These are phyloP conservation scores for Odontothrips loti DNA, from an alignment of 2,888 invertebrate species.

Conservation along the genomic window DNA sequence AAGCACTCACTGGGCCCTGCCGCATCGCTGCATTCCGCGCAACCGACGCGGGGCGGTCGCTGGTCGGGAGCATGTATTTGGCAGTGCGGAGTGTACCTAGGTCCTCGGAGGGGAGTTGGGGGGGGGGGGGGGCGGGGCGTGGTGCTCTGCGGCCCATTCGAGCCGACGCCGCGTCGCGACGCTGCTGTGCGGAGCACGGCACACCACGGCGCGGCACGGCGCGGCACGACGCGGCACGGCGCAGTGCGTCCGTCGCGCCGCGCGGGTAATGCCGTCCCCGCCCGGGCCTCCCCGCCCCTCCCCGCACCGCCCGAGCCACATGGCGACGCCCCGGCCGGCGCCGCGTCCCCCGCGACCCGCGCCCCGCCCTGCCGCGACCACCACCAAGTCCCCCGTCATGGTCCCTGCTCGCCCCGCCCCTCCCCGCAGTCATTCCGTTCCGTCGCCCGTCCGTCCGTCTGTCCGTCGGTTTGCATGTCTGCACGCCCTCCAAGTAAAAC, in stretches of 20 bases:
- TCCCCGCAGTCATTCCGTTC: background rate
- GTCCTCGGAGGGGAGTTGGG: too few species aligned
- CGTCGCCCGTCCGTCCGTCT: background rate
- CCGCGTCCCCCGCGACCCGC: constrained; percentile 42
- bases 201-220: constrained; percentile 40
- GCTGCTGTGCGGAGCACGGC: constrained; percentile 40
- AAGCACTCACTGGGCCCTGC: too few species aligned
- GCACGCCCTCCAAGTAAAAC: too few species aligned
- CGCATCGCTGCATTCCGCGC: too few species aligned
- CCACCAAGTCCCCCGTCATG: too few species aligned
- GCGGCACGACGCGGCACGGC: constrained; percentile 36
- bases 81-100: constrained; percentile 42
- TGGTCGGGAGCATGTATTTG: background rate
- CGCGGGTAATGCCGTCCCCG: constrained; percentile 41
- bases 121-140: constrained; percentile 48
- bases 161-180: constrained; percentile 47
- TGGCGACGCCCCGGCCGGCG: constrained; percentile 34
- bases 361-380: too few species aligned
- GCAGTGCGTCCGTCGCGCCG: constrained; percentile 44
- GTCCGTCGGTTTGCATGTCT: constrained; percentile 32
- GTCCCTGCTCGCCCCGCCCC: background rate
- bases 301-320: constrained; percentile 39
- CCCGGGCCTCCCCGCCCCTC: constrained; percentile 38
- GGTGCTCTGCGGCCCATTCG: constrained; percentile 59
- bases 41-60: too few species aligned